Percentiles rank a stretch among this genome's conserved stretches.
These are phyloP conservation scores for Polydrusus tereticollis DNA, from an alignment of 2,888 invertebrate genomes.

Conservation along the genomic window DNA sequence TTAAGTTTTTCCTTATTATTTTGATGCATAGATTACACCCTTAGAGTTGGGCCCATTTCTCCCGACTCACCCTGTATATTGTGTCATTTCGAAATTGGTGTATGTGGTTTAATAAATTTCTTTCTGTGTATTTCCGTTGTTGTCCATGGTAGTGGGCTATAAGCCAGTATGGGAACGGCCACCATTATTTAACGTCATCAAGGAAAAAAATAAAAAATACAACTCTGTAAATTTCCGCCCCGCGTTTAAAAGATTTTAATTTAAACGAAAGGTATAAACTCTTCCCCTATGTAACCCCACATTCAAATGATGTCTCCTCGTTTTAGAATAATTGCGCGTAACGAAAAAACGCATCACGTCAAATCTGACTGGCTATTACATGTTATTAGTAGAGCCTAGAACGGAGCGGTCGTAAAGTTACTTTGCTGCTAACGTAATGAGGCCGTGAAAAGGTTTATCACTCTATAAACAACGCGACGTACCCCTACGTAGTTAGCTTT, in stretches of 20 bases:
- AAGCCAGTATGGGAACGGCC: too few species aligned
- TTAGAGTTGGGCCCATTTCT: too few species aligned
- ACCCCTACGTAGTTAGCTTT: slow-evolving; percentile 56
- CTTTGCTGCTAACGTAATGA: slow-evolving; percentile 65
- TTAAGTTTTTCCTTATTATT: too few species aligned
- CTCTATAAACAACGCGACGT: slow-evolving; percentile 64
- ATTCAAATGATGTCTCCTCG: slow-evolving; percentile 58
- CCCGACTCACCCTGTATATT: too few species aligned
- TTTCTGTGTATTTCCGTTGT: too few species aligned
- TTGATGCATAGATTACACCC: too few species aligned
- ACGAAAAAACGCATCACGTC: slow-evolving; percentile 58
- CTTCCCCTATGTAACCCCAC: slow-evolving; percentile 41
- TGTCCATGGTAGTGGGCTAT: too few species aligned
- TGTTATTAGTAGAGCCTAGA: slow-evolving; percentile 40
- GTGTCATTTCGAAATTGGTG: too few species aligned
- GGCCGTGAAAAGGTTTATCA: slow-evolving; percentile 65
- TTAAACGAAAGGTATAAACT: slow-evolving; percentile 62
- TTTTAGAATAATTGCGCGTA: slow-evolving; percentile 60
- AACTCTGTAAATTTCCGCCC: not conserved
- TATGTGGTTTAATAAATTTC: too few species aligned
- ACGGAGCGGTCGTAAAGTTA: slow-evolving; percentile 61
- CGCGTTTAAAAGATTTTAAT: slow-evolving; percentile 59
- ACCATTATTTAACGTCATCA: too few species aligned
- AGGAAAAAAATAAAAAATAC: not conserved
- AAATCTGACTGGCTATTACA: slow-evolving; percentile 49